These are phyloP conservation scores for Tetranychus cinnabarinus DNA, from an alignment of 1,140 invertebrate species.

Conservation along the genomic window DNA sequence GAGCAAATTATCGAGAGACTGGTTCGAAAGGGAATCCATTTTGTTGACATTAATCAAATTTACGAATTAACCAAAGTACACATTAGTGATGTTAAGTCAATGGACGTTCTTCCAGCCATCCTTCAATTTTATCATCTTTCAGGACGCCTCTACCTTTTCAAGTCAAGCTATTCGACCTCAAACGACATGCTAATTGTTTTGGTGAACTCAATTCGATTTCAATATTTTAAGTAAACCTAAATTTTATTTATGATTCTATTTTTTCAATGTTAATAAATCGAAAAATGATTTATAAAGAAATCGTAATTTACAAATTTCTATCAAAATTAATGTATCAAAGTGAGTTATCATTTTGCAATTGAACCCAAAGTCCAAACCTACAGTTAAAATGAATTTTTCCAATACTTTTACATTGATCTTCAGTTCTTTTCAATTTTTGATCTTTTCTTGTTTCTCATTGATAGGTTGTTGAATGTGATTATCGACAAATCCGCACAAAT, in stretches of 20 bases:
- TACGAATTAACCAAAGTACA: constrained; percentile 2
- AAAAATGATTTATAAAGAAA: constrained; percentile 15
- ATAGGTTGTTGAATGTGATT: constrained; percentile 19
- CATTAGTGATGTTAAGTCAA: constrained; percentile 14
- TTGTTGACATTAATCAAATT: constrained; percentile 17
- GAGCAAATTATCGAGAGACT: constrained; percentile 20
- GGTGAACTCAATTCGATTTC: constrained; percentile 15
- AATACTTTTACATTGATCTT: constrained; percentile 20
- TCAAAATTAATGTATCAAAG: no score
- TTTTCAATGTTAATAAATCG: not conserved
- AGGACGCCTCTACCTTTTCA: constrained; percentile 12
- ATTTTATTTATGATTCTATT: no score
- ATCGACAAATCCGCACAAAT: constrained; percentile 22
- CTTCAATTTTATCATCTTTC: constrained; percentile 24
- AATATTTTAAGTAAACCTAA: constrained; percentile 19
- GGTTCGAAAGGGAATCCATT: constrained; percentile 17
- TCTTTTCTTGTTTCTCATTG: constrained; percentile 22
- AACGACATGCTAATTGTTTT: constrained; percentile 11
- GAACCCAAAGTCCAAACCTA: no score
- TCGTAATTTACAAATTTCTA: no score
- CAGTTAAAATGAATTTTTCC: not conserved
- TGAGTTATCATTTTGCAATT: no score
- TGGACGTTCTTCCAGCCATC: constrained; percentile 20
- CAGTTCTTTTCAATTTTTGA: constrained; percentile 22
- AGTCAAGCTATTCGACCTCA: not conserved